Evolutionary conservation across 2,113 vertebrate species (phyloP).

Genomic region (Phylloscopus whistleri): DNA sequence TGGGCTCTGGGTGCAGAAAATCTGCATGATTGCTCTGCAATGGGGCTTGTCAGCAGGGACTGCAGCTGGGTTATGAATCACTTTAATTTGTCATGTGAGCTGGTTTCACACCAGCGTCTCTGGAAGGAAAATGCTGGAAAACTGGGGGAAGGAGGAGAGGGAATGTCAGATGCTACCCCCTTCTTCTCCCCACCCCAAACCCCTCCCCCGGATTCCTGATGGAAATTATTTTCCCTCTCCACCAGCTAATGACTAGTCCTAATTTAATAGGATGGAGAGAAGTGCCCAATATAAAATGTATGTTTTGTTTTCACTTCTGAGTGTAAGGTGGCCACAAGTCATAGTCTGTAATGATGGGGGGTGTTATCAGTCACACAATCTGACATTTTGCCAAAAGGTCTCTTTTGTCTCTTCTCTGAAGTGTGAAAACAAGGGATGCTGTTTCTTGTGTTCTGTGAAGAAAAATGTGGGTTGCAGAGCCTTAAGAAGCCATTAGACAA

Average conservation of each 20-base stretch:
- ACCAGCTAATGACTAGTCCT: background rate
- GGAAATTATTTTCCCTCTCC: background rate
- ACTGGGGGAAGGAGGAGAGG: background rate
- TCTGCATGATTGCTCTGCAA: background rate
- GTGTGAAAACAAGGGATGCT: conserved; percentile 29
- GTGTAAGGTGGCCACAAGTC: conserved; percentile 14
- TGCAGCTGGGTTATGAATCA: conserved; percentile 54
- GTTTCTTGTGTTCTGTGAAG: background rate
- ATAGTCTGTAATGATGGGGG: background rate
- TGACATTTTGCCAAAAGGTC: conserved; percentile 57
- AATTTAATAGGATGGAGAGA: background rate
- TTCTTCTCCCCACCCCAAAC: background rate
- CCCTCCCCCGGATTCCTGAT: background rate
- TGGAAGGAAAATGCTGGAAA: conserved; percentile 18
- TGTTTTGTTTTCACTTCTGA: conserved; percentile 22
- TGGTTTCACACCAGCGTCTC: conserved; percentile 33
- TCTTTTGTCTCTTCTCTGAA: conserved; percentile 44
- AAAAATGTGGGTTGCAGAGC: background rate
- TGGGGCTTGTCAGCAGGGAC: conserved; percentile 4
- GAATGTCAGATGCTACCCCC: background rate
- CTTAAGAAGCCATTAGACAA: background rate
- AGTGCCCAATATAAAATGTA: background rate
- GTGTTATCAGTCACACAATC: conserved; percentile 12
- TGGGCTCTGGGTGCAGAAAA: background rate
- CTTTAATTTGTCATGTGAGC: conserved; percentile 18